Evolutionary conservation across 2,888 invertebrate genomes (phyloP).

Genomic region (Melangyna quadrimaculata): DNA sequence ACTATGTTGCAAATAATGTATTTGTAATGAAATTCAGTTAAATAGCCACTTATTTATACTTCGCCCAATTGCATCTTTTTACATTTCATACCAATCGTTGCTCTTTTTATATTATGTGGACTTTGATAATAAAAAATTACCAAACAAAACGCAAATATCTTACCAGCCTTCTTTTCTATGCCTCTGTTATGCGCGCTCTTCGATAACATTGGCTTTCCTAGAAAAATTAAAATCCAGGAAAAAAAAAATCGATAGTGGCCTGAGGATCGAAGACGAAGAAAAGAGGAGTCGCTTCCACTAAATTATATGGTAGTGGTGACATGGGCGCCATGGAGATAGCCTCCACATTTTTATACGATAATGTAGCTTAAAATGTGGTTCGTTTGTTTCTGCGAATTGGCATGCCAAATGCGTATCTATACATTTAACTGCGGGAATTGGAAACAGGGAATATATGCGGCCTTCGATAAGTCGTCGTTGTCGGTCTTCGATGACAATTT

Average conservation of each 20-base stretch:
- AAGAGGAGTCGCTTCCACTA: not conserved
- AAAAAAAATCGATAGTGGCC: conserved; percentile 31
- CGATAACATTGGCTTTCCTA: conserved; percentile 18
- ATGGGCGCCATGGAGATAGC: conserved; percentile 19
- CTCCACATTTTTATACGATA: not conserved
- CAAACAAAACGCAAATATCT: not conserved
- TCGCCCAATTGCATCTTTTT: not conserved
- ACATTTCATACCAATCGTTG: too few species aligned
- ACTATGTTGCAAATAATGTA: conserved; percentile 13
- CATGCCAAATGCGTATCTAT: conserved; percentile 11
- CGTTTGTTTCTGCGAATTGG: conserved; percentile 14
- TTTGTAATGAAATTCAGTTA: not conserved
- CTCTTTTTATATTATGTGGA: not conserved
- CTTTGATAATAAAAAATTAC: not conserved
- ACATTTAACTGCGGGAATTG: not conserved
- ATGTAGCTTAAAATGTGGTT: not conserved
- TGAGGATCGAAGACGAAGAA: not conserved
- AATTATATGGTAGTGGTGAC: conserved; percentile 5
- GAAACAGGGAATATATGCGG: not conserved
- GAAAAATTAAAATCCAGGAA: conserved; percentile 25
- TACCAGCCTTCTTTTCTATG: not conserved
- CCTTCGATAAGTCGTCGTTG: not conserved
- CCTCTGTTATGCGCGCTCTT: not conserved
- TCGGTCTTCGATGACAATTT: not conserved
- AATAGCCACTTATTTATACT: not conserved